These are phyloP conservation scores for Spodoptera exigua DNA, from an alignment of 2,888 invertebrate genomes.

Conservation along the genomic window DNA sequence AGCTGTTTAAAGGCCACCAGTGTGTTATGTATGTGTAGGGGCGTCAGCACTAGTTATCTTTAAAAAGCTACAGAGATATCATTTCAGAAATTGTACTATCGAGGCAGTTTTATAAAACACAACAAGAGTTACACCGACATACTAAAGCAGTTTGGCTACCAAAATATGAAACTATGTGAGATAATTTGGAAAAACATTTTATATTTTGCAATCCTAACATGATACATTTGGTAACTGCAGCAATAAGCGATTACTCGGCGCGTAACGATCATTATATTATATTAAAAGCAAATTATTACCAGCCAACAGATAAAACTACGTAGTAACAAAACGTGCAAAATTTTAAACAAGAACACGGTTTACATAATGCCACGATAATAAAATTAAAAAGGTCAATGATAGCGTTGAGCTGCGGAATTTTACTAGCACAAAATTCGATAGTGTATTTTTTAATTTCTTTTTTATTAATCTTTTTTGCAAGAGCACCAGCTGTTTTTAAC, in stretches of 20 bases:
- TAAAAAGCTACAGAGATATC: slow-evolving; percentile 23
- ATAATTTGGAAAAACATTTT: slow-evolving; percentile 21
- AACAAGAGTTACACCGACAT: background rate
- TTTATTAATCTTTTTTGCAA: background rate
- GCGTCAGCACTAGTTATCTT: slow-evolving; percentile 41
- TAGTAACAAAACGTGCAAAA: slow-evolving; percentile 16
- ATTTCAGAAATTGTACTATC: slow-evolving; percentile 12
- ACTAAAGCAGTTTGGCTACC: background rate
- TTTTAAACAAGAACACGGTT: slow-evolving; percentile 17
- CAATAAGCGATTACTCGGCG: slow-evolving; percentile 27
- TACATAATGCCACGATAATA: slow-evolving; percentile 16
- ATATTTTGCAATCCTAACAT: slow-evolving; percentile 6
- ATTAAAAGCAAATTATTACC: slow-evolving; percentile 19
- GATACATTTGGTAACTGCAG: slow-evolving; percentile 23
- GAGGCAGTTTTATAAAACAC: slow-evolving; percentile 11
- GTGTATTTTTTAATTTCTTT: background rate
- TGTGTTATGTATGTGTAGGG: slow-evolving; percentile 6
- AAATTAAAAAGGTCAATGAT: slow-evolving; percentile 33
- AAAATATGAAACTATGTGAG: background rate
- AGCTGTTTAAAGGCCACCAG: slow-evolving; percentile 59
- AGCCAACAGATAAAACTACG: slow-evolving; percentile 18
- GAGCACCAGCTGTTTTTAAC: too few relatives aligned
- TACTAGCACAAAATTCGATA: slow-evolving; percentile 10
- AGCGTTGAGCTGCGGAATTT: slow-evolving; percentile 12
- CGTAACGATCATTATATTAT: slow-evolving; percentile 12